Percentiles rank a stretch among this genome's conserved stretches.
Conservation (phyloP, 2,888 invertebrate genomes). For the Hirtodrosophila trivittata region DNA sequence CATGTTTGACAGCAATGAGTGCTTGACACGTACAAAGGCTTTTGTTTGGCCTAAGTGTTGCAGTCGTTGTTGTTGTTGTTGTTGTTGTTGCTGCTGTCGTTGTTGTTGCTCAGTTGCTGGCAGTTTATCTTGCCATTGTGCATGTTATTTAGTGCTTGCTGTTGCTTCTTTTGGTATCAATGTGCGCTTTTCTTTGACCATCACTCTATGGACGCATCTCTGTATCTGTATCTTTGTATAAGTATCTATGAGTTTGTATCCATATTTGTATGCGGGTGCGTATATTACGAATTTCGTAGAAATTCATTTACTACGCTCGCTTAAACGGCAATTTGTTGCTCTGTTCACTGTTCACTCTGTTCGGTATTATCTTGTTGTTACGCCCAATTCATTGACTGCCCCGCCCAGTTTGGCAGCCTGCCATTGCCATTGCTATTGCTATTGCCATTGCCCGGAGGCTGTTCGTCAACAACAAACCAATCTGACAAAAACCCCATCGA, state of each 20-base stretch:
- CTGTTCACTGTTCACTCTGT: slow-evolving; percentile 1
- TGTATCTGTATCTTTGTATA: slow-evolving; percentile 26
- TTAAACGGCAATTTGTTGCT: slow-evolving; percentile 69
- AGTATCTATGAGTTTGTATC: slow-evolving; percentile 21
- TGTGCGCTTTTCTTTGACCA: slow-evolving; percentile 46
- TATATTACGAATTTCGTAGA: slow-evolving; percentile 61
- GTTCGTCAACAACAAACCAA: slow-evolving; percentile 47
- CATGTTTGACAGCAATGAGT: slow-evolving; percentile 77
- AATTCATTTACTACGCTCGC: slow-evolving; percentile 73
- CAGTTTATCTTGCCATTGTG: slow-evolving; percentile 76
- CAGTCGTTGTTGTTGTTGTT: slow-evolving; percentile 24
- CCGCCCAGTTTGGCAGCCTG: slow-evolving; percentile 38
- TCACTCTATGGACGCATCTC: slow-evolving; percentile 31
- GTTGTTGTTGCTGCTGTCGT: slow-evolving; percentile 15
- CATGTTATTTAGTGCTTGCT: slow-evolving; percentile 68
- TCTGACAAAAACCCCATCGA: slow-evolving; percentile 53
- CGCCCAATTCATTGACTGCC: slow-evolving; percentile 71
- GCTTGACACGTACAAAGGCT: slow-evolving; percentile 76
- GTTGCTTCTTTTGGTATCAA: slow-evolving; percentile 48
- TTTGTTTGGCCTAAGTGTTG: slow-evolving; percentile 67
- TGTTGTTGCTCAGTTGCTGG: slow-evolving; percentile 35
- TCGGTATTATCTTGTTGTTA: slow-evolving; percentile 40
- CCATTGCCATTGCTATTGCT: slow-evolving; percentile 27
- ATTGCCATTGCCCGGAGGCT: slow-evolving; percentile 5
- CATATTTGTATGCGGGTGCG: slow-evolving; percentile 18